Evolutionary conservation across 1,140 invertebrate species (phyloP), one percentile per base, ranked within the genome.

Genomic region (Thaumatotibia leucotreta): DNA sequence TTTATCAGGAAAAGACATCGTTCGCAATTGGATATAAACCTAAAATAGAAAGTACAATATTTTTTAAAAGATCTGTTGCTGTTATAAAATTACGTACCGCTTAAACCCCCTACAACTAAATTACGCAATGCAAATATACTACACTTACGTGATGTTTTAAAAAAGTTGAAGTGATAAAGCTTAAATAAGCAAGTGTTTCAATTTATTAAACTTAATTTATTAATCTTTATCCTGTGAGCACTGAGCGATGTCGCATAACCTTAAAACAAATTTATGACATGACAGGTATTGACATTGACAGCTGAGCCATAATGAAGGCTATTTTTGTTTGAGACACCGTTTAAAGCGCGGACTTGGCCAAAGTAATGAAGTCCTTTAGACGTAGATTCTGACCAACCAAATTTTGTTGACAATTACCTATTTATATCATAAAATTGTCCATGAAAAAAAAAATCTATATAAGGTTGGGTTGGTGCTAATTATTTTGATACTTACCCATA

Each of bases 1-100:
- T 93, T 96, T 98, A 75, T 92, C 94, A 61, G 96, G 96, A 88
- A 97, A 97, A 77, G 96, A 96, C 96, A 97, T 97, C 83, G 84
- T 93, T 75, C 74, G 64, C 32, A 61, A 32, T 67, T 68, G 61
- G 64, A 69, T 66, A 45, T 64, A 71, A 64, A 77, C 80, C 80
- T 84, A 86, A 74, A 85, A 77, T 61, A 10, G 35, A 71, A 76
- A 72, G 62, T 67, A 72, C 54, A n/a, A 24, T 54, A 4, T 4
- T 63, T 63, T 63, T 27, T 14, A 5, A 63, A 63, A 24, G 33
- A 39, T 9, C 1, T 35, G 11, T 35, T 35, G 14, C 35, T 17
- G 35, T 17, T 45, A 45, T 20, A 8, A 2, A 20, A 14, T 17
- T 45, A 45, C 39, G 39, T 45, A 45, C 14, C 39, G 20, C 17